Conservation (phyloP, 2,888 invertebrate species). For the Aromia moschata region DNA sequence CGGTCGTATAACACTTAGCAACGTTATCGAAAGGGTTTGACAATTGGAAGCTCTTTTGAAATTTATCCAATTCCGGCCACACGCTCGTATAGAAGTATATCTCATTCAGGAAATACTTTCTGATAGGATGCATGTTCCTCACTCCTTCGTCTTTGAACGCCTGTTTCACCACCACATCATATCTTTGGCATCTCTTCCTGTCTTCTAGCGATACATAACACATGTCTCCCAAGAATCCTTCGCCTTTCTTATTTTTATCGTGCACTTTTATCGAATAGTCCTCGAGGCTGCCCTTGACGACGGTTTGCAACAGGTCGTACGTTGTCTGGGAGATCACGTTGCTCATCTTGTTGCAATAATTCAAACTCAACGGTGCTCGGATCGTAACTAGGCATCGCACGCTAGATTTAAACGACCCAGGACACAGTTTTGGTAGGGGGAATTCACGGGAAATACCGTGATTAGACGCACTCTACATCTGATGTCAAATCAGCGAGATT, state of each 20-base stretch:
- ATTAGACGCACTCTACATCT: no score
- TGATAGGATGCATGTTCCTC: slow-evolving; percentile 22
- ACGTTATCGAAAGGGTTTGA: slow-evolving; percentile 16
- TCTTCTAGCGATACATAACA: slow-evolving; percentile 24
- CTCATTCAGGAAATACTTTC: slow-evolving; percentile 31
- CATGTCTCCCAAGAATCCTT: slow-evolving; percentile 34
- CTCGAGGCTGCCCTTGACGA: not conserved
- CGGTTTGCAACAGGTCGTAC: not conserved
- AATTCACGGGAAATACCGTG: no score
- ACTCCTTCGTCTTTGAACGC: slow-evolving; percentile 13
- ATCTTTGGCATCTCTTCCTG: slow-evolving; percentile 2
- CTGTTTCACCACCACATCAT: slow-evolving; percentile 30
- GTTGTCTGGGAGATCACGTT: not conserved
- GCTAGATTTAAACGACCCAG: no score
- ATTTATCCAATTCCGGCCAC: slow-evolving; percentile 22
- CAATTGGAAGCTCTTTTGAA: slow-evolving; percentile 12
- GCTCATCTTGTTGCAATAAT: no score
- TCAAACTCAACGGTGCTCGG: no score
- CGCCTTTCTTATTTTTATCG: slow-evolving; percentile 24
- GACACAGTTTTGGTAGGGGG: no score
- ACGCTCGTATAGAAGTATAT: slow-evolving; percentile 30
- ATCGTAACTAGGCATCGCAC: no score
- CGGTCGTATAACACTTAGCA: slow-evolving; percentile 24
- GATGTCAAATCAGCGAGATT: no score
- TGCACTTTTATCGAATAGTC: not conserved